Percentiles rank a stretch among this genome's conserved stretches.
phyloP scores from a whole-genome alignment of 2,888 invertebrate species.

The Suillia variegata region DNA sequence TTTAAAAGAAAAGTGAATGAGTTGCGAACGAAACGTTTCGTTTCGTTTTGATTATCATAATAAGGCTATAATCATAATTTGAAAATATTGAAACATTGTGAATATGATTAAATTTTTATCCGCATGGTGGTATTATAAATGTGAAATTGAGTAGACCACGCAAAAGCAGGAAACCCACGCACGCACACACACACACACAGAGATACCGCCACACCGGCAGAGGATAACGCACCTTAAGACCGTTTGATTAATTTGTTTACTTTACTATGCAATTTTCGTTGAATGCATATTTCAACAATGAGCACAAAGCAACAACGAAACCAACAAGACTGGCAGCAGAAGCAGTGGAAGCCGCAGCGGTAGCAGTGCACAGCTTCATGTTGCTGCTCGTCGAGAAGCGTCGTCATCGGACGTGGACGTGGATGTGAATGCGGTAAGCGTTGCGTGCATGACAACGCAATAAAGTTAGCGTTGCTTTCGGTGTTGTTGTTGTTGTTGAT shows the following conservation, averaged over 20 bases:
- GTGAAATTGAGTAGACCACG: too few species aligned
- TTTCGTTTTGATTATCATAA: too few species aligned
- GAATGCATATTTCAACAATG: not conserved
- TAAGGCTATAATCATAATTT: too few species aligned
- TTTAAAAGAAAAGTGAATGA: too few species aligned
- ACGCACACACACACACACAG: constrained; percentile 12
- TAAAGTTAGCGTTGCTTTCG: not conserved
- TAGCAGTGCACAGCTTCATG: not conserved
- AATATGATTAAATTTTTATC: too few species aligned
- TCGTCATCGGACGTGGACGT: not conserved
- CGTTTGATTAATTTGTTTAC: constrained; percentile 2
- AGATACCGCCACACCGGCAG: not conserved
- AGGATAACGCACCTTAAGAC: constrained; percentile 1
- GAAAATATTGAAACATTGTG: too few species aligned
- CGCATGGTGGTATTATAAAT: too few species aligned
- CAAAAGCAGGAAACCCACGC: constrained; percentile 14
- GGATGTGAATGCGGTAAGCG: not conserved
- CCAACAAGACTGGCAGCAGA: not conserved
- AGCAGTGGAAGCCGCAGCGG: not conserved
- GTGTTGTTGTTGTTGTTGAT: not conserved
- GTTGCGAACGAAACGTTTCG: too few species aligned
- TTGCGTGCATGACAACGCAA: constrained; percentile 1
- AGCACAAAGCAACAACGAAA: not conserved
- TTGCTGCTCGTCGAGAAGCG: not conserved
- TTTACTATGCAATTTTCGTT: constrained; percentile 2